Conservation (phyloP, 1,140 invertebrate genomes). For the Antheraea pernyi region DNA sequence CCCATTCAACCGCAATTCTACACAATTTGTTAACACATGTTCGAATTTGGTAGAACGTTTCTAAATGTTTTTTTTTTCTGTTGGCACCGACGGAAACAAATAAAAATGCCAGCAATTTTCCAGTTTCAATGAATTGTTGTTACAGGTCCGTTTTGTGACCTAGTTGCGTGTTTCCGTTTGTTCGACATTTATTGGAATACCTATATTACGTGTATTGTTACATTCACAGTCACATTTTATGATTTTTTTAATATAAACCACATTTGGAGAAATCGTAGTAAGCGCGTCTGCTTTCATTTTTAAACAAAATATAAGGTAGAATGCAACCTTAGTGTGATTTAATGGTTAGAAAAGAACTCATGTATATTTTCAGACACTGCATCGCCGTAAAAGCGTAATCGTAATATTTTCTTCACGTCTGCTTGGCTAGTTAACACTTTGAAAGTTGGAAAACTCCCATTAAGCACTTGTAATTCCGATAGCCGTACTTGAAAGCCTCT, state of each 20-base stretch:
- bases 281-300: background rate
- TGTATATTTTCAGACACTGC: too few relatives aligned
- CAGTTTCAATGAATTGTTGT: conserved; percentile 4
- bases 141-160: background rate
- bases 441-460: too few relatives aligned
- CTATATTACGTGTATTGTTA: background rate
- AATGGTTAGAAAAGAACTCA: too few relatives aligned
- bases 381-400: too few relatives aligned
- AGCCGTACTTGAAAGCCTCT: too few relatives aligned
- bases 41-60: background rate
- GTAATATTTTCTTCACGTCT: too few relatives aligned
- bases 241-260: background rate
- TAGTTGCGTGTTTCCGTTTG: background rate
- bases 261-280: background rate
- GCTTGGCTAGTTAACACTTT: too few relatives aligned
- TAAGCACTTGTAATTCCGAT: too few relatives aligned
- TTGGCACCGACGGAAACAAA: background rate
- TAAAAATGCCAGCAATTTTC: background rate
- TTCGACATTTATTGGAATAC: conserved; percentile 1
- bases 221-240: background rate
- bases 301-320: background rate
- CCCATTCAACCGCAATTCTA: conserved; percentile 33
- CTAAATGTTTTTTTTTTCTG: conserved; percentile 2
- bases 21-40: conserved; percentile 26
- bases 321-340: too few relatives aligned